These are phyloP conservation scores for Drosophila pachea DNA, from an alignment of 1,140 invertebrate genomes.

Conservation along the genomic window DNA sequence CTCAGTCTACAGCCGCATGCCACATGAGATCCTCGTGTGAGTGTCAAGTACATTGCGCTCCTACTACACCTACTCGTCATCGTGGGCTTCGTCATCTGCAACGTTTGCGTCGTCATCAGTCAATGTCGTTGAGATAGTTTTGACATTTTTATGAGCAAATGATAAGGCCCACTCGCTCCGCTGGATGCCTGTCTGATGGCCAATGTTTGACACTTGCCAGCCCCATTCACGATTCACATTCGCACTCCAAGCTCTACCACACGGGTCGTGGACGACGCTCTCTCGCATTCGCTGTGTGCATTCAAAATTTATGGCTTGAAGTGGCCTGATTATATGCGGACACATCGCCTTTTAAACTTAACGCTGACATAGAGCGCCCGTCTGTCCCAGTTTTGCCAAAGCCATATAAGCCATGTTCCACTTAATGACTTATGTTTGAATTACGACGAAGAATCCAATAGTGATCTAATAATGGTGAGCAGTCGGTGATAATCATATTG, in stretches of 20 bases:
- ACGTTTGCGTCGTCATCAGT: conserved; percentile 58
- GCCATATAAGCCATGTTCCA: conserved; percentile 56
- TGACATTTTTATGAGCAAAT: conserved; percentile 76
- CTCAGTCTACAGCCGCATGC: conserved; percentile 17
- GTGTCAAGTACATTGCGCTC: conserved; percentile 33
- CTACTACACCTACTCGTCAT: conserved; percentile 6
- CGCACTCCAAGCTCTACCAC: neutral
- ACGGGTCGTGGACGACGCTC: conserved; percentile 19
- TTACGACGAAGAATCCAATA: neutral
- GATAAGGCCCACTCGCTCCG: conserved; percentile 66
- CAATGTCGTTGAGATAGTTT: conserved; percentile 75
- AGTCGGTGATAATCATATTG: neutral
- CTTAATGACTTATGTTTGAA: conserved; percentile 2
- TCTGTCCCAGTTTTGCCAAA: conserved; percentile 10
- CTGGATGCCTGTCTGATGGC: conserved; percentile 64
- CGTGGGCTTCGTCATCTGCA: conserved; percentile 9
- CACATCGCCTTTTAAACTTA: conserved; percentile 46
- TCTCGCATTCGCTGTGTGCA: conserved; percentile 17
- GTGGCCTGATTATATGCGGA: conserved; percentile 34
- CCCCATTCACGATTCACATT: conserved; percentile 32
- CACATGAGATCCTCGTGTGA: conserved; percentile 43
- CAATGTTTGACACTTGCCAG: conserved; percentile 74
- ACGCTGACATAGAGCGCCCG: conserved; percentile 44
- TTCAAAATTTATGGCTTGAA: conserved; percentile 55
- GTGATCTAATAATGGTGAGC: too few species aligned